These are phyloP conservation scores for Ibidorhyncha struthersii DNA, from an alignment of 2,113 vertebrate species.

Conservation along the genomic window DNA sequence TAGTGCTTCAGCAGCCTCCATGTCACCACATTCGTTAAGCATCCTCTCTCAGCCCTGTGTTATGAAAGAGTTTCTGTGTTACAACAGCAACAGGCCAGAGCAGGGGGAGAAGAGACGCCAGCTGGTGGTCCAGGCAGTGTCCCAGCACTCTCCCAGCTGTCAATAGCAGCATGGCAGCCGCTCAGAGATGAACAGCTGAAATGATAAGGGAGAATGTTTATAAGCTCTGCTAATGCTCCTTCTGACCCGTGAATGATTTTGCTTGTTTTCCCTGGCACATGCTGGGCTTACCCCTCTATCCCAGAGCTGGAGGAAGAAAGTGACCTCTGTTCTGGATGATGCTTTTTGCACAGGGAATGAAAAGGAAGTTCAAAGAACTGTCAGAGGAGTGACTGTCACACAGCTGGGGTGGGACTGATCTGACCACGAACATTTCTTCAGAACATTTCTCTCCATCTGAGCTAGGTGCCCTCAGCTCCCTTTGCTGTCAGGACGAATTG, in stretches of 20 bases:
- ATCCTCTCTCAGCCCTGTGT: neutral
- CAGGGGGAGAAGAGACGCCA: neutral
- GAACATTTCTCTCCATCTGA: neutral
- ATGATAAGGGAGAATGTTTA: neutral
- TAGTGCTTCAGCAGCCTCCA: neutral
- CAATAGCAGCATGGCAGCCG: neutral
- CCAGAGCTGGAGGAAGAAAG: conserved; percentile 9
- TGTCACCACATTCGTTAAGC: neutral
- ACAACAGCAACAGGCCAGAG: neutral
- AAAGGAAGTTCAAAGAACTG: neutral
- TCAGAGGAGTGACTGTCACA: neutral
- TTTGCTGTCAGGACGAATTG: neutral
- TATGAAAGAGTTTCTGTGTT: conserved; percentile 36
- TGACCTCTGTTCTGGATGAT: neutral
- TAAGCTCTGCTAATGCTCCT: conserved; percentile 7
- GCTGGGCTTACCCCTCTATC: neutral
- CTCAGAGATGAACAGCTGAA: conserved; percentile 65
- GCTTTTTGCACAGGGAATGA: neutral
- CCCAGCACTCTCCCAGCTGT: conserved; percentile 57
- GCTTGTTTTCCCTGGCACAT: conserved; percentile 15
- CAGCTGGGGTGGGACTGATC: neutral
- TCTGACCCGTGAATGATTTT: conserved; percentile 64
- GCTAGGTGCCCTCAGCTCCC: neutral
- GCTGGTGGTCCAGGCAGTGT: conserved; percentile 53
- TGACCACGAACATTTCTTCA: neutral